Base-by-base conservation (phyloP, 2,113 vertebrate genomes). In the Oryzias curvinotus region DNA sequence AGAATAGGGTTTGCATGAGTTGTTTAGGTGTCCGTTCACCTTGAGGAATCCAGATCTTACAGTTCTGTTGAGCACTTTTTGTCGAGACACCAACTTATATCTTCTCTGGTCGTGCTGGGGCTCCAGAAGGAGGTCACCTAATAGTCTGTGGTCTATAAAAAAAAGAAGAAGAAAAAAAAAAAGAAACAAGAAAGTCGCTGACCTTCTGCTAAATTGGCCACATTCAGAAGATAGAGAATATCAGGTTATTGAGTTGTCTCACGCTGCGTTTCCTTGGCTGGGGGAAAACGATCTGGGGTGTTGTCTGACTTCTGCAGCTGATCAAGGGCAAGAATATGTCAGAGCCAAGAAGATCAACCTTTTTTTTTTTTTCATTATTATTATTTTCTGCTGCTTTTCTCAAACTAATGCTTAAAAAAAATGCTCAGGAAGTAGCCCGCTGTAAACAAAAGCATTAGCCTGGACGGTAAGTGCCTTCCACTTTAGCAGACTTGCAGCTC, bases 161-260 rank as follows among this genome's bases (percentile, higher is more conserved):
- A n/a, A 75, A 65, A 23, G 21, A 85, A 81, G 44, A 71, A 80
- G 80, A 64, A 75, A 63, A 83, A 81, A 79, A 48, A 41, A 60
- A 45, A 77, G 80, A 77, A 52, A 42, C 58, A 47, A 75, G 81
- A 77, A 75, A 81, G 85, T 78, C 70, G 67, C 85, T 92, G 90
- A 93, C 91, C 90, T 90, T 86, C 84, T 81, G 75, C 68, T 90
- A 92, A 92, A 93, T 90, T 91, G 91, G 75, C 87, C 85, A 85
- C 89, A 91, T 90, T 91, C 85, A 90, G 88, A 75, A 82, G 87
- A 89, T 57, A 55, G 87, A 66, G 90, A 92, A 91, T 91, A 91
- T 91, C 86, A 87, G 90, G 90, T 88, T 91, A 92, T 92, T 91
- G 91, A 92, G 90, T 88, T 83, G 90, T 88, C 86, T 82, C 92